A percentile compares a stretch with the other conserved stretches of the same genome.
Conservation (phyloP, 1,140 invertebrate genomes). For the Cardiocondyla obscurior region DNA sequence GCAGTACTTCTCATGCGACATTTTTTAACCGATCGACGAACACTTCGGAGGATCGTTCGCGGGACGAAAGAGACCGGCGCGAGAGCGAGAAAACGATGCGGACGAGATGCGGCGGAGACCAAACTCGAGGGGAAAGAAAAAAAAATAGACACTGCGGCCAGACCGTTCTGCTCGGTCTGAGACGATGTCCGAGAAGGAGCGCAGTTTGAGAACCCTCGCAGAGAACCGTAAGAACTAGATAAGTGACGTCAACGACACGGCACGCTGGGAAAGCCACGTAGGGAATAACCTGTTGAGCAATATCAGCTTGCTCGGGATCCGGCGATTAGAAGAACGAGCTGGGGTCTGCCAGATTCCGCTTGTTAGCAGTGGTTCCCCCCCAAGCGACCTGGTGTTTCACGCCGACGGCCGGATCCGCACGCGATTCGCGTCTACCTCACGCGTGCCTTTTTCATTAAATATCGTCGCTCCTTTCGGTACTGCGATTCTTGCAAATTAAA, state of each 20-base stretch:
- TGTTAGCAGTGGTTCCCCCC: slow-evolving; percentile 21
- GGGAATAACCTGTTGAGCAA: slow-evolving; percentile 81
- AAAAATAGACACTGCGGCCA: background rate
- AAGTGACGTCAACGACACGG: slow-evolving; percentile 11
- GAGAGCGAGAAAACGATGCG: background rate
- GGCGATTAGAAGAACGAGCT: slow-evolving; percentile 64
- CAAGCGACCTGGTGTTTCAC: background rate
- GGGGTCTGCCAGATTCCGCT: background rate
- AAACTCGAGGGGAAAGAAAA: background rate
- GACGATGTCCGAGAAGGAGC: background rate
- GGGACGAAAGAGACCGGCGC: background rate
- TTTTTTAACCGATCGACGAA: background rate
- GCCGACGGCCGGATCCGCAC: background rate
- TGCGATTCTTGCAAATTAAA: background rate
- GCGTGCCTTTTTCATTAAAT: no score
- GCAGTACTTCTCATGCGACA: slow-evolving; percentile 9
- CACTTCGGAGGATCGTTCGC: background rate
- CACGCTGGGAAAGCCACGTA: slow-evolving; percentile 42
- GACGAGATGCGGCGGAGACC: background rate
- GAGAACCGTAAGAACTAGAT: background rate
- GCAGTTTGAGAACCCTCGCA: slow-evolving; percentile 19
- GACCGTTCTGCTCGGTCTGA: background rate
- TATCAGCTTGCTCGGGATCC: slow-evolving; percentile 72
- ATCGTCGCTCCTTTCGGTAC: background rate
- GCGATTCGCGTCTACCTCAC: background rate